Evolutionary conservation across 2,797 vertebrate species (phyloP), one percentile per base, ranked within the genome.

Genomic region (Toxotes lorentzi): DNA sequence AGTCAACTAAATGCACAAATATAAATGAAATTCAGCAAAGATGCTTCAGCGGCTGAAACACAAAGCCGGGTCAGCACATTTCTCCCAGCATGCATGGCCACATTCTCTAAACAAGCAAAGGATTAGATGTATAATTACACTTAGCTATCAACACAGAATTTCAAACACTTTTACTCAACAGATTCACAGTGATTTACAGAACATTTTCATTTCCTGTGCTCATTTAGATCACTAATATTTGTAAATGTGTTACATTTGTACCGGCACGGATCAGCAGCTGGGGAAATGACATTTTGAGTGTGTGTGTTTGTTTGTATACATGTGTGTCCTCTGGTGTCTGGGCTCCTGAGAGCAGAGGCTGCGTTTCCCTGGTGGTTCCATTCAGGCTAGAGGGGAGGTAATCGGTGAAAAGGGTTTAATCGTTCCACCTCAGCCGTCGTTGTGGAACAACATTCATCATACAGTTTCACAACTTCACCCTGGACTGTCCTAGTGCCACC

Each of bases 381-480:
- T 73, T 43, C 61, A 67, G 58, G 70, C 82, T 84, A 66, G 73
- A 82, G 80, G 40, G 66, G 82, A 81, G 79, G 73, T 74, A 79
- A 86, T 88, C 30, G 66, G 78, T 73, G 73, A 78, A 83, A 80
- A 78, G 74, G 70, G 62, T 91, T 86, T 82, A 82, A 88, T 88
- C 51, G 60, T 78, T 77, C 64, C 75, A 74, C 61, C 41, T 81
- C 61, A 70, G 77, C 76, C 61, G 66, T 72, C 63, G 71, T 74
- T 78, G 59, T 73, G 61, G 57, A 79, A 27, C 47, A 78, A 81
- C 85, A 91, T 92, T 89, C 79, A 91, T 92, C 85, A 89, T 30
- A 57, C 57, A 61, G 76, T 47, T 79, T 66, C 67, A 70, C 72
- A 79, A 73, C 69, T 61, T 79, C 83, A 78, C 84, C 70, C 76